phyloP scores from a whole-genome alignment of 2,888 invertebrate genomes.

The Microctonus brassicae region DNA sequence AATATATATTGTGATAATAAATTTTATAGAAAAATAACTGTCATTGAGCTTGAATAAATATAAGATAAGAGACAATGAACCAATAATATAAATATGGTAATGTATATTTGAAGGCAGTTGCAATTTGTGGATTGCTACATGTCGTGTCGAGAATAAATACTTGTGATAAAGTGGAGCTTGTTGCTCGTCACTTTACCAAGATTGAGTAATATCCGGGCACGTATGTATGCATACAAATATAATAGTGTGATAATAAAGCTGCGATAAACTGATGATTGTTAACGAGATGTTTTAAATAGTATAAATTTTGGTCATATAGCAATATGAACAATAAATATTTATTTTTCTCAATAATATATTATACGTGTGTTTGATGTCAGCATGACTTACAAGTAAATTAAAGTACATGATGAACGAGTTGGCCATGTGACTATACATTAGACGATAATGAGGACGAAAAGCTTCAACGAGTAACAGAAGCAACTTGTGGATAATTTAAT shows the following conservation, averaged over 20 bases:
- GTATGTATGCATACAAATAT: too few relatives aligned
- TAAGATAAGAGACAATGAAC: not conserved
- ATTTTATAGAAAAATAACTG: too few relatives aligned
- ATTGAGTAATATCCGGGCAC: constrained; percentile 36
- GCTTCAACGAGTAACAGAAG: constrained; percentile 35
- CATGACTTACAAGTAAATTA: constrained; percentile 15
- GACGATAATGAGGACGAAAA: constrained; percentile 22
- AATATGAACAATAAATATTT: too few relatives aligned
- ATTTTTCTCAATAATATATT: too few relatives aligned
- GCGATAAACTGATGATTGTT: too few relatives aligned
- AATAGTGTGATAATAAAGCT: too few relatives aligned
- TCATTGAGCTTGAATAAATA: not conserved
- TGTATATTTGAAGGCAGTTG: too few relatives aligned
- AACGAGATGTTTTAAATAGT: too few relatives aligned
- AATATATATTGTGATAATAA: not conserved
- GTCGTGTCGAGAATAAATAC: too few relatives aligned
- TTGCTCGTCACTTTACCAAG: constrained; percentile 23
- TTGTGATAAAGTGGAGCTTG: constrained; percentile 29
- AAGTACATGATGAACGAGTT: constrained; percentile 2
- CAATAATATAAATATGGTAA: not conserved
- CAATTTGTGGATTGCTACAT: too few relatives aligned
- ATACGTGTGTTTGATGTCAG: not conserved
- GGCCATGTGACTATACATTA: not conserved
- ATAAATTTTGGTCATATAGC: too few relatives aligned
- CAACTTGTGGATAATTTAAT: constrained; percentile 15